Percentiles rank a stretch among this genome's conserved stretches.
Evolutionary conservation across 1,140 invertebrate species (phyloP).

Genomic region (Halictus rubicundus): DNA sequence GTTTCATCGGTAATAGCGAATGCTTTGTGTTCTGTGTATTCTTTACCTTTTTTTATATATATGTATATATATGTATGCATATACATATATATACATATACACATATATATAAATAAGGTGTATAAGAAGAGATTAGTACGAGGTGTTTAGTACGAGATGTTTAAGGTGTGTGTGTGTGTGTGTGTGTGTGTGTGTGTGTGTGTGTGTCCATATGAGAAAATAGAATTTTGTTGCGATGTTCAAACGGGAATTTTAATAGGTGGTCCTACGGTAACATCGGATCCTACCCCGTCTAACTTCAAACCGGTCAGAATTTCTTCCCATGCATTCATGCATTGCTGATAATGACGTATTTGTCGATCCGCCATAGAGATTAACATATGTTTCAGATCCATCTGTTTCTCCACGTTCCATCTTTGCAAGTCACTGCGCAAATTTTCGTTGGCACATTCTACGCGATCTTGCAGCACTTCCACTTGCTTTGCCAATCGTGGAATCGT

Average conservation of each 20-base stretch:
- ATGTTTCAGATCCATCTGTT: slow-evolving; percentile 85
- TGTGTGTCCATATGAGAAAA: not conserved
- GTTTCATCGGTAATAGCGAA: slow-evolving; percentile 43
- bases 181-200: slow-evolving; percentile 14
- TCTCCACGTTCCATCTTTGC: slow-evolving; percentile 87
- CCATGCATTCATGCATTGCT: slow-evolving; percentile 84
- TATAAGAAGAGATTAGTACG: too few relatives aligned
- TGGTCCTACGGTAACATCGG: slow-evolving; percentile 65
- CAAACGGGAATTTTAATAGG: slow-evolving; percentile 66
- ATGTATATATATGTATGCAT: not conserved
- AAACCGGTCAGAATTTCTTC: slow-evolving; percentile 80
- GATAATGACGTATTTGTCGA: slow-evolving; percentile 86
- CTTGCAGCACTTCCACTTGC: slow-evolving; percentile 83
- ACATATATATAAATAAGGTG: slow-evolving; percentile 4
- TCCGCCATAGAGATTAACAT: slow-evolving; percentile 85
- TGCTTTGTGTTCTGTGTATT: slow-evolving; percentile 1
- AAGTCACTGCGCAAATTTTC: slow-evolving; percentile 87
- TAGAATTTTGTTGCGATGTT: slow-evolving; percentile 45
- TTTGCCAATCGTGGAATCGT: slow-evolving; percentile 82
- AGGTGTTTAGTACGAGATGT: slow-evolving; percentile 34
- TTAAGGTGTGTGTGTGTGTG: slow-evolving; percentile 32
- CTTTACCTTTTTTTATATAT: slow-evolving; percentile 39
- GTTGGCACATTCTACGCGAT: slow-evolving; percentile 87
- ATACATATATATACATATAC: not conserved
- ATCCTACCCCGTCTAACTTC: slow-evolving; percentile 70